These are phyloP conservation scores for Sus scrofa DNA, from an alignment of 2,113 vertebrate species.

Conservation along the genomic window T2T-Sscrofa CM000820.6:22066001-22066500, in stretches of 20 bases:
- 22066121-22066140: not conserved
- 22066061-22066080: not conserved
- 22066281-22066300: not conserved
- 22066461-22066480: not conserved
- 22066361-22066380: not conserved
- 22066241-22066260: not conserved
- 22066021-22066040: too few relatives aligned
- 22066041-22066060: too few relatives aligned
- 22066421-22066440: too few relatives aligned
- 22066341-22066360: not conserved
- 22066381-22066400: not conserved
- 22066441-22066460: not conserved
- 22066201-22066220: not conserved
- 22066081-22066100: not conserved
- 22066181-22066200: not conserved
- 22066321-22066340: not conserved
- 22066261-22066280: not conserved
- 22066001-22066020: too few relatives aligned
- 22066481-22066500: not conserved
- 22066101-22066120: not conserved
- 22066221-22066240: not conserved
- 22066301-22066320: not conserved
- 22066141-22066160: not conserved
- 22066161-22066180: not conserved
- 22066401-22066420: rapidly evolving